Evolutionary conservation across 2,113 vertebrate genomes (phyloP), one percentile per base, ranked within the genome.

Genomic region (Cebus imitator): DNA sequence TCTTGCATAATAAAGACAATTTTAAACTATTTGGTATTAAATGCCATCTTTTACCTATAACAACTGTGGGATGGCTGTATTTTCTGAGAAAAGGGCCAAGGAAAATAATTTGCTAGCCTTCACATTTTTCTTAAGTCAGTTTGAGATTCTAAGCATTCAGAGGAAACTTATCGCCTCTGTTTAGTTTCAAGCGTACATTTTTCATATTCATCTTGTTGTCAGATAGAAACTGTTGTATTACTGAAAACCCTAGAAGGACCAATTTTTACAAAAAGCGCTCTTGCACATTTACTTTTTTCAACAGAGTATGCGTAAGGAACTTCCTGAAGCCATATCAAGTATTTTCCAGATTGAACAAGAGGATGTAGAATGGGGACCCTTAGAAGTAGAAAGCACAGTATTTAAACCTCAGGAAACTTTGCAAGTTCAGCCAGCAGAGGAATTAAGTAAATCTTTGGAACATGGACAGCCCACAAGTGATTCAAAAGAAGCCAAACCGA

Each of bases 341-440:
- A 4, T 45, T 81, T 75, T 88, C 13, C 96, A 97, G 61, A n/a
- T 57, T n/a, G 96, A 97, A 32, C 86, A 94, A 64, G 96, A 98
- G 55, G 91, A 81, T 37, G n/a, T 20, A 18, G 96, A 98, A 21
- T 90, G 92, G 95, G 64, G 23, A 85, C 2, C 25, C 27, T 48
- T 45, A 48, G 98, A 96, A 7, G 16, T 30, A 88, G 95, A 91
- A 87, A 93, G 25, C 16, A 0, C 40, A 6, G 5, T 23, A 27
- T 70, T 88, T 75, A 96, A 95, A 70, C 40, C 61, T 79, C 96
- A 96, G 55, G 96, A 97, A 50, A n/a, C 8, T 61, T 66, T 32
- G 23, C 84, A 87, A 78, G 11, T 45, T 50, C 70, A 82, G 43
- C 48, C 35, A 81, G 21, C 48, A 37, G 90, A 90, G 43, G 94